These are phyloP conservation scores for Sebastes steindachneri DNA, from an alignment of 2,797 vertebrate genomes.

Conservation along the genomic window DNA sequence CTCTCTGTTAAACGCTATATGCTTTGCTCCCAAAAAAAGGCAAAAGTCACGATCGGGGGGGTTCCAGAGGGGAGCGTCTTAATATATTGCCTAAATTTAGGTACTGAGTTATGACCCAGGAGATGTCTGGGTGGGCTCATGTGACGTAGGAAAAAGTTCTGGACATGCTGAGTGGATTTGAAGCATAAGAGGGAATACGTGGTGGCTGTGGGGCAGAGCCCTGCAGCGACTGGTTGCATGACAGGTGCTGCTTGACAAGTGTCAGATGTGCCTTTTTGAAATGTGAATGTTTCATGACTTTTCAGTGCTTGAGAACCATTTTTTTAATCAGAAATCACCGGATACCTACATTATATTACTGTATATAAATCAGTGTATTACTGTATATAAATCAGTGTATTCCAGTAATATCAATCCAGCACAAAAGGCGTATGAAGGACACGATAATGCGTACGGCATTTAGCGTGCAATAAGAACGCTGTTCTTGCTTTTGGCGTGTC, in stretches of 20 bases:
- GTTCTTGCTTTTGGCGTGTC: not conserved
- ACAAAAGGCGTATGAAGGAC: not conserved
- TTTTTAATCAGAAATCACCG: conserved; percentile 35
- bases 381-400: not conserved
- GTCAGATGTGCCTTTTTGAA: conserved; percentile 87
- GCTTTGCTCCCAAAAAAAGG: conserved; percentile 81
- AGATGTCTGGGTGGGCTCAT: conserved; percentile 83
- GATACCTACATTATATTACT: not conserved
- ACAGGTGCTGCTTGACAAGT: conserved; percentile 89
- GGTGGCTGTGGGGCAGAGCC: conserved; percentile 84
- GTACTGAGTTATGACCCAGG: conserved; percentile 80
- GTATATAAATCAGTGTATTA: not conserved
- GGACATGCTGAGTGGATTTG: conserved; percentile 85
- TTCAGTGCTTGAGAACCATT: conserved; percentile 41
- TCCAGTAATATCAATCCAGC: not conserved
- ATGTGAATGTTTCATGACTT: conserved; percentile 83
- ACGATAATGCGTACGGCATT: not conserved
- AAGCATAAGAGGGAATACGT: conserved; percentile 80
- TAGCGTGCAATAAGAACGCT: not conserved
- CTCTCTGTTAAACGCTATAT: conserved; percentile 49
- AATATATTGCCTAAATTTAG: conserved; percentile 89
- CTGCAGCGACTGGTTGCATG: conserved; percentile 88
- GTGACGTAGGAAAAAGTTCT: conserved; percentile 86
- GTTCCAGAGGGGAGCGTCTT: conserved; percentile 63
- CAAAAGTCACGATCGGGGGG: conserved; percentile 66